phyloP scores from a whole-genome alignment of 2,113 vertebrate species.

The Varanus salvator region DNA sequence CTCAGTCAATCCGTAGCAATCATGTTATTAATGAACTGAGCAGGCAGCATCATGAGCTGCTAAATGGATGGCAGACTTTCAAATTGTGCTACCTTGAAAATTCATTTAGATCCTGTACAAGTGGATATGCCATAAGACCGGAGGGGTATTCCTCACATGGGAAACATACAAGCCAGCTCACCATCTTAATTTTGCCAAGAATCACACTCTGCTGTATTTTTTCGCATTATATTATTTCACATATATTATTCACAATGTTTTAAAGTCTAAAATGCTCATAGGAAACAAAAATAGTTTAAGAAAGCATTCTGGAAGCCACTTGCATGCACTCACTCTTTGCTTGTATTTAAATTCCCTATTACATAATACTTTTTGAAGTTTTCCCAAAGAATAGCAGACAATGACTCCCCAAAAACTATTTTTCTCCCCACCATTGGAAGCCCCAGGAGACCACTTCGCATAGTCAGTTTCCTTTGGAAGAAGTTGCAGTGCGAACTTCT shows the following conservation, averaged over 20 bases:
- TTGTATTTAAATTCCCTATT: constrained; percentile 11
- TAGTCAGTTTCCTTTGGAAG: neutral
- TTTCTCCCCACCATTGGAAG: neutral
- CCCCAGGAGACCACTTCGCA: neutral
- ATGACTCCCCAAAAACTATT: neutral
- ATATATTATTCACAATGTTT: neutral
- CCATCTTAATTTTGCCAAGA: constrained; percentile 50
- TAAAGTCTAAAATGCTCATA: constrained; percentile 32
- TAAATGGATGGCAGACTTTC: constrained; percentile 8
- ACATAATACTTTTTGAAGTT: constrained; percentile 3
- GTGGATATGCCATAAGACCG: constrained; percentile 4
- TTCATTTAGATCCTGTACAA: constrained; percentile 35
- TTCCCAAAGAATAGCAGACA: neutral
- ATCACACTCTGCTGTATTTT: constrained; percentile 39
- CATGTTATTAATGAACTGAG: constrained; percentile 34
- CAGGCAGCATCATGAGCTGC: constrained; percentile 8
- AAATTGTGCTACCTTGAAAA: constrained; percentile 17
- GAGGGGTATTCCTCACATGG: constrained; percentile 30
- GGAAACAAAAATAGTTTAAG: constrained; percentile 42
- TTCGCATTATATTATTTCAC: too few species aligned
- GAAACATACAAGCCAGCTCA: constrained; percentile 50
- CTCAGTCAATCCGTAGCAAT: neutral
- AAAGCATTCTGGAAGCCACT: neutral
- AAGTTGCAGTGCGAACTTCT: neutral
- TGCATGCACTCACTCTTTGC: neutral